Evolutionary conservation across 2,113 vertebrate species (phyloP).

Genomic region (Xiphophorus hellerii): DNA sequence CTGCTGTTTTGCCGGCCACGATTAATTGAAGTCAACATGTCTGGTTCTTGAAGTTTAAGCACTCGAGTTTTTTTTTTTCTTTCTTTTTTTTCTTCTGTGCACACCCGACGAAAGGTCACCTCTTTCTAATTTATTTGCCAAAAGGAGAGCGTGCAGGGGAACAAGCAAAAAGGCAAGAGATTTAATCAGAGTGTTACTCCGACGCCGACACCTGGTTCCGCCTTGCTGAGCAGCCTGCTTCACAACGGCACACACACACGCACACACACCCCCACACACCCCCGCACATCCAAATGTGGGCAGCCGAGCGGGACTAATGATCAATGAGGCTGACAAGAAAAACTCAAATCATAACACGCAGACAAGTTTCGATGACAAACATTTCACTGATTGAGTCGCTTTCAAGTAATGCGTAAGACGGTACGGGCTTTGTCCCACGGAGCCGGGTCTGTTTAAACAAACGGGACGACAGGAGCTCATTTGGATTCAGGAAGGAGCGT

Average conservation of each 20-base stretch:
- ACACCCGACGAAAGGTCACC: constrained; percentile 66
- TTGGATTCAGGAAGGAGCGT: constrained; percentile 36
- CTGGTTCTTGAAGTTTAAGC: constrained; percentile 53
- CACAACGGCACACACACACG: constrained; percentile 4
- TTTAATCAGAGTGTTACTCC: constrained; percentile 54
- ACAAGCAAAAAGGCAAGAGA: constrained; percentile 30
- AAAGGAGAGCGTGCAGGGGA: constrained; percentile 55
- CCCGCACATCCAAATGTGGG: constrained; percentile 11
- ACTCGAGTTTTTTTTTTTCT: constrained; percentile 26
- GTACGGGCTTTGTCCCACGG: neutral
- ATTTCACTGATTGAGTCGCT: constrained; percentile 12
- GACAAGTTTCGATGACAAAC: constrained; percentile 36
- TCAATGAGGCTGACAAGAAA: constrained; percentile 40
- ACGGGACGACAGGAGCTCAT: constrained; percentile 3
- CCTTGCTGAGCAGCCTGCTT: constrained; percentile 32
- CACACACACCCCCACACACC: constrained; percentile 6
- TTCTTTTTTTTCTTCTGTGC: constrained; percentile 7
- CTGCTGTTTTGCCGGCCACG: constrained; percentile 46
- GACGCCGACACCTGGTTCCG: constrained; percentile 43
- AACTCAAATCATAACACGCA: constrained; percentile 15
- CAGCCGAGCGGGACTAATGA: constrained; percentile 47
- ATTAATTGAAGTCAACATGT: constrained; percentile 66
- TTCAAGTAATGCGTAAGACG: neutral
- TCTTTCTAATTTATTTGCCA: constrained; percentile 65
- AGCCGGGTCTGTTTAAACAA: neutral